Evolutionary conservation across 2,797 vertebrate species (phyloP).

Genomic region (Columba guinea): DNA sequence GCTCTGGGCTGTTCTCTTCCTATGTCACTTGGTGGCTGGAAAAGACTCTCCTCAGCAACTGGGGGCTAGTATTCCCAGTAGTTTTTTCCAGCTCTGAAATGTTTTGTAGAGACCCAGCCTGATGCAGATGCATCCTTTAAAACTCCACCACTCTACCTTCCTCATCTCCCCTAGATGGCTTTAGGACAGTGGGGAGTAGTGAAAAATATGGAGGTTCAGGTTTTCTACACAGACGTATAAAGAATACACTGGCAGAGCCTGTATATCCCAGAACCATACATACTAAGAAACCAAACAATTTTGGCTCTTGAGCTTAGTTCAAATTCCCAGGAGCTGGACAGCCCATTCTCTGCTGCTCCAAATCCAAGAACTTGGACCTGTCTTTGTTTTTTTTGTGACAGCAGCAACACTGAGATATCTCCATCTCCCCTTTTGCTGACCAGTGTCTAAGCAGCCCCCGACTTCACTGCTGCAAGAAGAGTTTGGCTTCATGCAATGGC

Average conservation of each 20-base stretch:
- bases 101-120: background rate
- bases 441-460: background rate
- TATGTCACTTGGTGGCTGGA: background rate
- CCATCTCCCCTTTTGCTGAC: background rate
- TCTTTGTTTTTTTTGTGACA: background rate
- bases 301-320: background rate
- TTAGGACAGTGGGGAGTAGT: background rate
- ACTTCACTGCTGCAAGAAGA: background rate
- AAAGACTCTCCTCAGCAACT: background rate
- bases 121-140: background rate
- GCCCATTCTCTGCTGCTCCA: background rate
- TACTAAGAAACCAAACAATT: background rate
- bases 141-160: background rate
- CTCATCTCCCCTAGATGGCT: background rate
- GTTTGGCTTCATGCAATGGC: background rate
- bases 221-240: background rate
- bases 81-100: background rate
- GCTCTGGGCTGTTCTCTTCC: background rate
- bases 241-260: background rate
- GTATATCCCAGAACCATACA: background rate
- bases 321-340: background rate
- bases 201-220: background rate
- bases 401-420: background rate
- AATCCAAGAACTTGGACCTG: background rate
- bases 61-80: fast-evolving